These are phyloP conservation scores for Dromius quadrimaculatus DNA, from an alignment of 2,888 invertebrate genomes.

Conservation along the genomic window DNA sequence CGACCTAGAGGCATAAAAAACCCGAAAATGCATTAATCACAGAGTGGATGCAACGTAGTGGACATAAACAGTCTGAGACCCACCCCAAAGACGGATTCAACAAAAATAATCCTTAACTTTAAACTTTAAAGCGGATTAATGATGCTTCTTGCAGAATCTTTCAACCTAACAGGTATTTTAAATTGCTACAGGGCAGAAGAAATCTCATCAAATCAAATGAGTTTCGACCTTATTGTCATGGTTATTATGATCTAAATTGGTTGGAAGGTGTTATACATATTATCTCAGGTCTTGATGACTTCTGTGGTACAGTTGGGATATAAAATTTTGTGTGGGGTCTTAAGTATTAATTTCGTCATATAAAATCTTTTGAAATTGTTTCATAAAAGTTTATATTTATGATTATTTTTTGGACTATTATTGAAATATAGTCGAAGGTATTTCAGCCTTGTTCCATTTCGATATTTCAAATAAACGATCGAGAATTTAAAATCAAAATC, in stretches of 20 bases:
- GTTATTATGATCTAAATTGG: slow-evolving; percentile 9
- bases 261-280: slow-evolving; percentile 25
- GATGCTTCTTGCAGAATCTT: not conserved
- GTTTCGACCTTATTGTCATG: slow-evolving; percentile 13
- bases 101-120: not conserved
- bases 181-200: slow-evolving; percentile 43
- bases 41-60: slow-evolving; percentile 16
- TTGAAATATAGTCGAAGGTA: no score
- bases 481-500: slow-evolving; percentile 44
- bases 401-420: no score
- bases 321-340: slow-evolving; percentile 45
- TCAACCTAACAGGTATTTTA: slow-evolving; percentile 45
- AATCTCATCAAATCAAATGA: slow-evolving; percentile 10
- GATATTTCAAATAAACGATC: slow-evolving; percentile 24
- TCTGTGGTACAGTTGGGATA: slow-evolving; percentile 46
- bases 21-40: slow-evolving; percentile 47
- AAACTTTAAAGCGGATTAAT: not conserved
- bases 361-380: slow-evolving; percentile 23
- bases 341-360: slow-evolving; percentile 26
- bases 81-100: not conserved
- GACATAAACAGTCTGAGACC: slow-evolving; percentile 46
- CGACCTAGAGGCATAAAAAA: slow-evolving; percentile 36
- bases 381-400: slow-evolving; percentile 35
- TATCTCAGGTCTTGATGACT: slow-evolving; percentile 44
- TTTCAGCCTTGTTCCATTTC: slow-evolving; percentile 34